A percentile compares a stretch with the other conserved stretches of the same genome.
These are phyloP conservation scores for Eristalinus aeneus DNA, from an alignment of 2,888 invertebrate genomes.

Conservation along the genomic window DNA sequence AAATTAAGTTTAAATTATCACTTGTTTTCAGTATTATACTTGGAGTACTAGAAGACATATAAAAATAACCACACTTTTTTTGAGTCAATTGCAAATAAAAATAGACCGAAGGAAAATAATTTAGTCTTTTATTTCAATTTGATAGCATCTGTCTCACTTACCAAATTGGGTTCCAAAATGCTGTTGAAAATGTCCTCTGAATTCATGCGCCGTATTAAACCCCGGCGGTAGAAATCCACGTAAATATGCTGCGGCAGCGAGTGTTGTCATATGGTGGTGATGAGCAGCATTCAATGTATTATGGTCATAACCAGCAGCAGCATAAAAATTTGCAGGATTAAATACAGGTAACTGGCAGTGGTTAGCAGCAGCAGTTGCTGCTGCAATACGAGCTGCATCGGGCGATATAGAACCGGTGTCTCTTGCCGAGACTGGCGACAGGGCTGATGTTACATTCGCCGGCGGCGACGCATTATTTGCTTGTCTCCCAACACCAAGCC, in stretches of 20 bases:
- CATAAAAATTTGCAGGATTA: constrained; percentile 80
- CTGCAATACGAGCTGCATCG: constrained; percentile 78
- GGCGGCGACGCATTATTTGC: constrained; percentile 71
- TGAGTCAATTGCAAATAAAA: too few relatives aligned
- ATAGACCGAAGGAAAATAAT: too few relatives aligned
- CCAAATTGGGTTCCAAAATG: constrained; percentile 80
- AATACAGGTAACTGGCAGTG: constrained; percentile 80
- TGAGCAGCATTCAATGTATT: constrained; percentile 78
- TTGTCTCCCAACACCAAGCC: constrained; percentile 77
- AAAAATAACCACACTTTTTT: too few relatives aligned
- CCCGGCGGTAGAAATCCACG: constrained; percentile 80
- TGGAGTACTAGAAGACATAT: too few relatives aligned
- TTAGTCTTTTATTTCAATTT: too few relatives aligned
- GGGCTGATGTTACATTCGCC: constrained; percentile 57
- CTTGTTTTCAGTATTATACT: too few relatives aligned
- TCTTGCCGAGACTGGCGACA: constrained; percentile 51
- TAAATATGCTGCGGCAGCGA: constrained; percentile 79
- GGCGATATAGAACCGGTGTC: constrained; percentile 78
- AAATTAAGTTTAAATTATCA: too few relatives aligned
- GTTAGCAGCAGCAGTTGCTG: constrained; percentile 79
- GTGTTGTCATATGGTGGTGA: constrained; percentile 80
- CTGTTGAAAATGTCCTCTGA: constrained; percentile 80
- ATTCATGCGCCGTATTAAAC: constrained; percentile 80
- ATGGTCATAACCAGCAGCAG: constrained; percentile 80
- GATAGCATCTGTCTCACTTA: constrained; percentile 70